Conservation (phyloP, 2,797 vertebrate genomes). For the Pipistrellus kuhlii region DNA sequence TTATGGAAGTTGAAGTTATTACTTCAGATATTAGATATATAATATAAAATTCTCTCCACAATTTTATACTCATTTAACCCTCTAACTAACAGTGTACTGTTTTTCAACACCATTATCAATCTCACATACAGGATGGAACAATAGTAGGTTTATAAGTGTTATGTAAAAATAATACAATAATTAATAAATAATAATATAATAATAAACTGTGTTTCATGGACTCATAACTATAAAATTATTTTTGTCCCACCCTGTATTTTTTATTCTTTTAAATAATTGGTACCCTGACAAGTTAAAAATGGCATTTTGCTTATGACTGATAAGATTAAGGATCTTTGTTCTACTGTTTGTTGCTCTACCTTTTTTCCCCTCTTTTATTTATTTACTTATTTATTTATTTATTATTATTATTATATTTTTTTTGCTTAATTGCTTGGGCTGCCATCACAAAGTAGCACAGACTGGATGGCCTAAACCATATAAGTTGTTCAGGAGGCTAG, state of each 20-base stretch:
- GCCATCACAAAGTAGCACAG: no score
- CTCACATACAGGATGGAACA: not conserved
- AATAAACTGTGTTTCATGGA: not conserved
- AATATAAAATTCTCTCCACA: not conserved
- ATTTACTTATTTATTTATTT: not conserved
- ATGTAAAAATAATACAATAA: not conserved
- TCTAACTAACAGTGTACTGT: not conserved
- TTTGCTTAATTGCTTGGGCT: not conserved
- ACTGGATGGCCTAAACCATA: not conserved
- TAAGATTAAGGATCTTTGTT: not conserved
- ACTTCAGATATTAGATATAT: not conserved
- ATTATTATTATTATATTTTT: not conserved
- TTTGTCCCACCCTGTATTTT: not conserved
- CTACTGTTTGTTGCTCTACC: not conserved
- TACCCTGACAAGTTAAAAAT: not conserved
- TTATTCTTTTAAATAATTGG: not conserved
- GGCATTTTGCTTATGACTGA: not conserved
- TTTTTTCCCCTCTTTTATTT: not conserved
- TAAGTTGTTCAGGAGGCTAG: not conserved
- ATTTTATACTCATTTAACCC: not conserved
- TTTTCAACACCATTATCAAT: not conserved
- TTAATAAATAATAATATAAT: not conserved
- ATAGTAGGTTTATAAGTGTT: not conserved
- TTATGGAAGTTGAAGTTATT: not conserved
- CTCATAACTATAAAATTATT: not conserved